These are phyloP conservation scores for Neocrepidodera transversa DNA, from an alignment of 2,888 invertebrate genomes.

Conservation along the genomic window DNA sequence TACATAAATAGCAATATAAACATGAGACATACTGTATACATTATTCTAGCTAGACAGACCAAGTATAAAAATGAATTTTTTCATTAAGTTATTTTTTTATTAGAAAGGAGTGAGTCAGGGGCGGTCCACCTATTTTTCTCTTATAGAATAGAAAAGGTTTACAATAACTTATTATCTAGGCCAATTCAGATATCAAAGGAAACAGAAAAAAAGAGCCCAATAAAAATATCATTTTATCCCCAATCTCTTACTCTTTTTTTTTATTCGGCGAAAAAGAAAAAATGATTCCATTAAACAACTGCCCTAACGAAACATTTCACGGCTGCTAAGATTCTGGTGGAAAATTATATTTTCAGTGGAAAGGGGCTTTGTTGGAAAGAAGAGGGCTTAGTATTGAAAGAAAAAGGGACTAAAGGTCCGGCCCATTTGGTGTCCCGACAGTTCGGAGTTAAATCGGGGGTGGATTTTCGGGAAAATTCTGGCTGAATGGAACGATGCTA, in stretches of 20 bases:
- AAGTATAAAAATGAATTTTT: too few relatives aligned
- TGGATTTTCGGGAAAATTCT: slow-evolving; percentile 25
- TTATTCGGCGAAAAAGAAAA: slow-evolving; percentile 8
- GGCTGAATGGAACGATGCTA: slow-evolving; percentile 16
- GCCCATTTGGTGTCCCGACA: slow-evolving; percentile 54
- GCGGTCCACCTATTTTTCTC: too few relatives aligned
- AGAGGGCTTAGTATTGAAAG: slow-evolving; percentile 29
- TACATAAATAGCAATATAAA: too few relatives aligned
- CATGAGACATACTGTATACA: too few relatives aligned
- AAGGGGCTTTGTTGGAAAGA: slow-evolving; percentile 30
- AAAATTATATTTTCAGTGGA: slow-evolving; percentile 33
- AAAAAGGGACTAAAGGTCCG: slow-evolving; percentile 39
- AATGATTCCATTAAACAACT: slow-evolving; percentile 21
- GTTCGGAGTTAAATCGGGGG: slow-evolving; percentile 47
- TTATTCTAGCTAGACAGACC: too few relatives aligned
- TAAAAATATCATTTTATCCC: slow-evolving; percentile 17
- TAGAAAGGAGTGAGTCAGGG: too few relatives aligned
- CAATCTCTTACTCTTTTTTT: slow-evolving; percentile 2
- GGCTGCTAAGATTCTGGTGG: slow-evolving; percentile 22
- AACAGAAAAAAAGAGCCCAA: slow-evolving; percentile 6
- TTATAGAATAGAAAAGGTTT: background rate
- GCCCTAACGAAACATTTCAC: slow-evolving; percentile 20
- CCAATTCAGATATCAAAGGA: slow-evolving; percentile 14
- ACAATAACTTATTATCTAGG: too few relatives aligned
- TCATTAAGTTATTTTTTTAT: too few relatives aligned